These are phyloP conservation scores for Eremophila alpestris DNA, from an alignment of 2,797 vertebrate genomes.

Conservation along the genomic window DNA sequence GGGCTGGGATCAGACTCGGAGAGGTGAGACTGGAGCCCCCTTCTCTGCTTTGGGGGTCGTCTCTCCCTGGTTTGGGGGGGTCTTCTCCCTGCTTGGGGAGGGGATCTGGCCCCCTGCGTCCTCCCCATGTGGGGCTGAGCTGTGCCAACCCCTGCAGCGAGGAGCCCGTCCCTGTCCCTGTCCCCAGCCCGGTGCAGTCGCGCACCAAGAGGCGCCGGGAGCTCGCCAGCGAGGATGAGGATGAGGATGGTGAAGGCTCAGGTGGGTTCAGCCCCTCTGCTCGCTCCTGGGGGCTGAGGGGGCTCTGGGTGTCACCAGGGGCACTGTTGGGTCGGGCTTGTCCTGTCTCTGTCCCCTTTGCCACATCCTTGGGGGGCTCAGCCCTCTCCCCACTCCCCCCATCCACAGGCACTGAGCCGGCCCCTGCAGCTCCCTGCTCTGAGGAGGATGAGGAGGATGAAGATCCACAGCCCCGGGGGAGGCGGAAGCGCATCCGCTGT, in stretches of 20 bases:
- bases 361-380: not conserved
- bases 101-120: not conserved
- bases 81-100: not conserved
- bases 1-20: not conserved
- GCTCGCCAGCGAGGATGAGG: constrained; percentile 75
- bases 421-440: not conserved
- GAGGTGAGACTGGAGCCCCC: not conserved
- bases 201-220: constrained; percentile 78
- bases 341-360: not conserved
- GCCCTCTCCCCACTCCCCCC: not conserved
- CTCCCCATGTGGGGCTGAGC: not conserved
- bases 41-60: not conserved
- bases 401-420: fast-evolving
- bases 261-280: not conserved
- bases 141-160: not conserved
- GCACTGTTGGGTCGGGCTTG: fast-evolving
- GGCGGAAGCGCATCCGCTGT: constrained; percentile 71
- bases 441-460: constrained; percentile 52
- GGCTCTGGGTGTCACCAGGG: not conserved
- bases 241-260: constrained; percentile 37
- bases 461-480: constrained; percentile 53
- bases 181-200: not conserved
- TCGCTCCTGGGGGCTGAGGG: fast-evolving
- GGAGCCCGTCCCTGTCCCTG: not conserved
- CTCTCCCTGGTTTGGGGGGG: not conserved